Evolutionary conservation across 1,140 invertebrate species (phyloP).

Genomic region (Sarcophaga peregrina): DNA sequence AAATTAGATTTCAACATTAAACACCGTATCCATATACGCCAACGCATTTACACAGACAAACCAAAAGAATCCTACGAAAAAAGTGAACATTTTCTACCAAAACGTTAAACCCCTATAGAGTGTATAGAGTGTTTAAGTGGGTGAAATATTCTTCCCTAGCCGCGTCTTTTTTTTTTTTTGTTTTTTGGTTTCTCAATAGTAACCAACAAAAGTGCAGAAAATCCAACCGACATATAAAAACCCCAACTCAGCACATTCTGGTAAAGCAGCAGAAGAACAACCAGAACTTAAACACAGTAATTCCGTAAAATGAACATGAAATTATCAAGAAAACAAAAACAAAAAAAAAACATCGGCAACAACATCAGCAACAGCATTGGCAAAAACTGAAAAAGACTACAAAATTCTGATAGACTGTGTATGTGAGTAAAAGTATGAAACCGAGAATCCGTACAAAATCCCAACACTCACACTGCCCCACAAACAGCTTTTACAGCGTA

Average conservation of each 20-base stretch:
- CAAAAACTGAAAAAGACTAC: neutral
- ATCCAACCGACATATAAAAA: slow-evolving; percentile 28
- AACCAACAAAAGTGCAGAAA: slow-evolving; percentile 33
- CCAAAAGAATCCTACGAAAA: no score
- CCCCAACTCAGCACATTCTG: slow-evolving; percentile 36
- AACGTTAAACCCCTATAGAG: neutral
- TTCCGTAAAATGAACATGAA: slow-evolving; percentile 38
- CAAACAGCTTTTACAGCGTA: neutral
- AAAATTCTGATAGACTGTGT: neutral
- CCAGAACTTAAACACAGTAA: slow-evolving; percentile 27
- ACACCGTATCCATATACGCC: neutral
- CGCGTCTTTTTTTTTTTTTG: no score
- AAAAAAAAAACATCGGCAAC: neutral
- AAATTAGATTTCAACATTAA: slow-evolving; percentile 14
- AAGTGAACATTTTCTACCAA: neutral
- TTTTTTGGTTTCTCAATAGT: neutral
- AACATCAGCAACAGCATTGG: neutral
- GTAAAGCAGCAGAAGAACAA: slow-evolving; percentile 6
- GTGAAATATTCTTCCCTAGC: neutral
- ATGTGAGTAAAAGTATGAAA: slow-evolving; percentile 5
- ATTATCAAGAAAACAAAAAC: slow-evolving; percentile 3
- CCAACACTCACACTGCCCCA: neutral
- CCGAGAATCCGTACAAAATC: slow-evolving; percentile 30
- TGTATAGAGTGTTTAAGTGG: neutral
- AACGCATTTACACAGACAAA: no score